Conservation (phyloP, 2,797 vertebrate genomes). For the Platalea minor region DNA sequence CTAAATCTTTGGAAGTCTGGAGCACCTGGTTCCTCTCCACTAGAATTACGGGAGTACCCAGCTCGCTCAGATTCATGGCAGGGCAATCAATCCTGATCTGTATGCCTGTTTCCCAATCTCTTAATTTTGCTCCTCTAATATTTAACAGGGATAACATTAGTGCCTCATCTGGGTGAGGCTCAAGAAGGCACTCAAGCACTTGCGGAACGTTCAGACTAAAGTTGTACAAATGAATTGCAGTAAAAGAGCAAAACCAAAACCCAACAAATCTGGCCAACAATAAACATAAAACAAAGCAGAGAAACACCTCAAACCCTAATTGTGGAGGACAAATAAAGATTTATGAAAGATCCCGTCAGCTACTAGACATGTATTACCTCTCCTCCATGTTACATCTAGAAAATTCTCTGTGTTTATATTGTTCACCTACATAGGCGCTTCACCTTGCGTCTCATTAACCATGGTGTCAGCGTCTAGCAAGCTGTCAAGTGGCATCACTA, state of each 20-base stretch:
- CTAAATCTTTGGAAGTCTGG: not conserved
- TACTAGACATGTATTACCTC: not conserved
- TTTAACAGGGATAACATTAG: not conserved
- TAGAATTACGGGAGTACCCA: not conserved
- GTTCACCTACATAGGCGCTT: not conserved
- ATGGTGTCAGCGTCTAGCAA: not conserved
- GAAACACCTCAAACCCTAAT: not conserved
- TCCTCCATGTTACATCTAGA: not conserved
- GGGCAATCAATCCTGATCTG: not conserved
- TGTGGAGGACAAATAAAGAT: not conserved
- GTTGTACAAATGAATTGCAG: not conserved
- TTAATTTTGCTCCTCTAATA: not conserved
- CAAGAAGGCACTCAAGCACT: not conserved
- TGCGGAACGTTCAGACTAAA: not conserved
- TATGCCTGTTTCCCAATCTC: not conserved
- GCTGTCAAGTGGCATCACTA: not conserved
- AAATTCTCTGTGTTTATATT: not conserved
- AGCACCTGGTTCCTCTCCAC: not conserved
- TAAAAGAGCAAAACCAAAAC: not conserved
- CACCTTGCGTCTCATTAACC: not conserved
- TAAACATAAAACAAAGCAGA: not conserved
- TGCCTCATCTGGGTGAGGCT: not conserved
- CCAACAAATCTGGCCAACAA: not conserved
- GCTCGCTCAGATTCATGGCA: not conserved
- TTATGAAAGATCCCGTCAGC: not conserved